Percentiles rank a stretch among this genome's conserved stretches.
Evolutionary conservation across 1,140 invertebrate species (phyloP).

Genomic region (Platyura marginata): DNA sequence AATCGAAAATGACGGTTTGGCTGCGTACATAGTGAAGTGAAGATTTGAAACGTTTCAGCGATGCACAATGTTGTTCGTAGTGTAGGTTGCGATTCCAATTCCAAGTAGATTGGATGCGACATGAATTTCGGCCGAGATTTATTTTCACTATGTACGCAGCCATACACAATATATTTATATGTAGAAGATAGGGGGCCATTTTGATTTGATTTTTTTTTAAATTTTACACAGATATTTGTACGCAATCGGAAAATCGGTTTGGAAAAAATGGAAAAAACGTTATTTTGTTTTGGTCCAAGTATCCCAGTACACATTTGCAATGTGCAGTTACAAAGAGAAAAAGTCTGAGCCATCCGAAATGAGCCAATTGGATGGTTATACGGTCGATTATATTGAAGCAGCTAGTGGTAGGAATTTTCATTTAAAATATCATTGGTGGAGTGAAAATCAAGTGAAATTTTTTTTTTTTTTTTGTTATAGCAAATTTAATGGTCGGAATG

Average conservation of each 20-base stretch:
- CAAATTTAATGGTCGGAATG: slow-evolving; percentile 78
- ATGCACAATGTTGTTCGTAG: too few relatives aligned
- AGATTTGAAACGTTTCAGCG: too few relatives aligned
- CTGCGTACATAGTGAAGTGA: too few relatives aligned
- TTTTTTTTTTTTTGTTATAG: slow-evolving; percentile 31
- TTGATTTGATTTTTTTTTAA: slow-evolving; percentile 24
- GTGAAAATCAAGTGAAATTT: background rate
- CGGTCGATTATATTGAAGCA: slow-evolving; percentile 96
- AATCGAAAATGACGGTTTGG: too few relatives aligned
- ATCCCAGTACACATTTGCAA: slow-evolving; percentile 98
- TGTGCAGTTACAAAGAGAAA: slow-evolving; percentile 99
- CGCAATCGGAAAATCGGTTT: slow-evolving; percentile 89
- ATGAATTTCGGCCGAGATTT: background rate
- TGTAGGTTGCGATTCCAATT: too few relatives aligned
- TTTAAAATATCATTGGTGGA: background rate
- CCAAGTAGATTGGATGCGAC: background rate
- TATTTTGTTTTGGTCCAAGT: slow-evolving; percentile 98
- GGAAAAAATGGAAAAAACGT: slow-evolving; percentile 99
- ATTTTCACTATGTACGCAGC: background rate
- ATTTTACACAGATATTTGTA: slow-evolving; percentile 86
- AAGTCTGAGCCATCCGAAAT: slow-evolving; percentile 98
- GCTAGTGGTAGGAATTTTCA: slow-evolving; percentile 45
- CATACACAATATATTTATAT: slow-evolving; percentile 2
- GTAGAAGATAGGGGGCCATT: background rate
- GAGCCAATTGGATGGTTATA: slow-evolving; percentile 98